Conservation (phyloP, 2,113 vertebrate genomes). For the Callionymus lyra region DNA sequence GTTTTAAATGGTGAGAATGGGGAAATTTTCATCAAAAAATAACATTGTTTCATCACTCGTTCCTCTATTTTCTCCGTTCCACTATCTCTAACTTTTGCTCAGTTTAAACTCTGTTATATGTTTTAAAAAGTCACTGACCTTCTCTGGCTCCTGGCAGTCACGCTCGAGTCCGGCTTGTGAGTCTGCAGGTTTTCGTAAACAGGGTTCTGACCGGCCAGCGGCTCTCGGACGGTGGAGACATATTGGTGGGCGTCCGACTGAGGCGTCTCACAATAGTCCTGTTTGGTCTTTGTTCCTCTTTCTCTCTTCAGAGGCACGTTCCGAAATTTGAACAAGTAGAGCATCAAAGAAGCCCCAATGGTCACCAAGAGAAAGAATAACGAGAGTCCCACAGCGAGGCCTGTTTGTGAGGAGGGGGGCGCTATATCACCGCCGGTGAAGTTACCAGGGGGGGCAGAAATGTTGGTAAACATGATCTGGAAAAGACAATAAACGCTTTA, state of each 20-base stretch:
- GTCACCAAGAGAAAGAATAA: constrained; percentile 35
- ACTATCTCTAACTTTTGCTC: neutral
- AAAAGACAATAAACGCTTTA: constrained; percentile 5
- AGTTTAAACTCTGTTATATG: too few species aligned
- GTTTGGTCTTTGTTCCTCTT: constrained; percentile 12
- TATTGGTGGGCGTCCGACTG: constrained; percentile 12
- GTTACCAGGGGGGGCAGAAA: neutral
- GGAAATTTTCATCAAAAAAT: constrained; percentile 19
- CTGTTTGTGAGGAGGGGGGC: rapidly evolving
- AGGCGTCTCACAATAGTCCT: constrained; percentile 1
- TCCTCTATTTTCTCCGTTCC: constrained; percentile 21
- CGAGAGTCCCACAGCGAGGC: constrained; percentile 26
- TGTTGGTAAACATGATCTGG: constrained; percentile 22
- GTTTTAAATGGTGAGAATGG: constrained; percentile 6
- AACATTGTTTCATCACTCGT: neutral
- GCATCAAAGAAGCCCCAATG: neutral
- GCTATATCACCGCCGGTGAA: rapidly evolving
- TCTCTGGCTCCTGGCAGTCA: neutral
- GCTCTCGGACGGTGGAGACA: neutral
- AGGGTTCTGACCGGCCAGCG: constrained; percentile 8
- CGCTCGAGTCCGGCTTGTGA: neutral
- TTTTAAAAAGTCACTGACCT: constrained; percentile 21
- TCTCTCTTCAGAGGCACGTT: neutral
- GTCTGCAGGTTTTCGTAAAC: constrained; percentile 58
- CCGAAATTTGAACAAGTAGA: constrained; percentile 21